These are phyloP conservation scores for Nothura maculosa DNA, from an alignment of 2,797 vertebrate genomes.

Conservation along the genomic window DNA sequence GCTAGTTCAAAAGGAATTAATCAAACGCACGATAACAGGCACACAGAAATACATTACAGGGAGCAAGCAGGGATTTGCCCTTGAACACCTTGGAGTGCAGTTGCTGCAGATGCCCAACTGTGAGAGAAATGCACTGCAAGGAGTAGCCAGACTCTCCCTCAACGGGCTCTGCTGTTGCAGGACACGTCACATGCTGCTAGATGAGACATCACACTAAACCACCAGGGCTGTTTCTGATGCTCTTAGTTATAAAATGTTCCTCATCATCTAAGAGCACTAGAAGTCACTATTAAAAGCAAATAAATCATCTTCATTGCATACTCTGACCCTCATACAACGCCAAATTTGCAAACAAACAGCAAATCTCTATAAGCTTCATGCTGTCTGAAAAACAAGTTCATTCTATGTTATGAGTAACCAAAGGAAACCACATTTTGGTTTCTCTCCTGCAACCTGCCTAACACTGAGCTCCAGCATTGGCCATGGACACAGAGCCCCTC, in stretches of 20 bases:
- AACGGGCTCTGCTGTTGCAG: neutral
- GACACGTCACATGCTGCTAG: neutral
- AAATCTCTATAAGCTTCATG: neutral
- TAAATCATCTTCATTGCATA: neutral
- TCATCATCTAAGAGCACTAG: neutral
- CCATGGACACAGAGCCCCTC: neutral
- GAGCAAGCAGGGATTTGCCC: neutral
- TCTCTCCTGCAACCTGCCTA: neutral
- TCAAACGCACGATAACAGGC: fast-evolving
- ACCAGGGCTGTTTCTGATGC: neutral
- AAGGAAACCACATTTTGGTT: neutral
- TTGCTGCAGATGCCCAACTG: neutral
- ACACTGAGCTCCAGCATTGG: neutral
- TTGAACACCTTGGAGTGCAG: neutral
- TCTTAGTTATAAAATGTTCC: neutral
- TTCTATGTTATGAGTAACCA: fast-evolving
- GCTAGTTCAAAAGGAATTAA: neutral
- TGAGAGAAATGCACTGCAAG: fast-evolving
- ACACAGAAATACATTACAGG: neutral
- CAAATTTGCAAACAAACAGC: neutral
- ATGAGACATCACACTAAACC: neutral
- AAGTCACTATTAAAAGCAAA: neutral
- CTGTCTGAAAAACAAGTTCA: neutral
- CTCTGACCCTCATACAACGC: neutral
- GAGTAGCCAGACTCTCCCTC: neutral